A percentile compares a stretch with the other conserved stretches of the same genome.
These are phyloP conservation scores for Setophaga kirtlandii DNA, from an alignment of 2,113 vertebrate species.

Conservation along the genomic window DNA sequence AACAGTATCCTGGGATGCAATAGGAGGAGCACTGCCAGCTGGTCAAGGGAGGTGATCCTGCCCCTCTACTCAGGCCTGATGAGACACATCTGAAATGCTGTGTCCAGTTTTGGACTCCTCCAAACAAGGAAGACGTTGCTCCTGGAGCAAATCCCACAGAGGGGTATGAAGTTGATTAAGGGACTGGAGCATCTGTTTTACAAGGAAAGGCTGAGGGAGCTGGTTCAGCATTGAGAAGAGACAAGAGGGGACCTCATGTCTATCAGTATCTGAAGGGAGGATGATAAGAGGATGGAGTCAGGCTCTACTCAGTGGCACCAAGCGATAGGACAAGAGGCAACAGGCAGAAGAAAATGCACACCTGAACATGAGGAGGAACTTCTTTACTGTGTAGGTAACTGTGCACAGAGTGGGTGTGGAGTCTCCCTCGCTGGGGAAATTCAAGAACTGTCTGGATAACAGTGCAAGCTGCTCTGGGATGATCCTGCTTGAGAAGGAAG, in stretches of 20 bases:
- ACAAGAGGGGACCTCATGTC: neutral
- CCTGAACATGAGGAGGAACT: neutral
- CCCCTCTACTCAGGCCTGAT: too few relatives aligned
- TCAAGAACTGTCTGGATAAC: neutral
- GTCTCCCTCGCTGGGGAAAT: neutral
- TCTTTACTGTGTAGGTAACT: neutral
- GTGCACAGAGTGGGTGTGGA: neutral
- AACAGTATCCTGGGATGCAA: rapidly evolving
- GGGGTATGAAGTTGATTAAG: neutral
- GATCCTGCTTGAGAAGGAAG: neutral
- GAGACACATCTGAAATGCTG: neutral
- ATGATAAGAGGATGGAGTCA: neutral
- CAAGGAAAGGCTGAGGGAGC: neutral
- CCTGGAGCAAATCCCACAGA: neutral
- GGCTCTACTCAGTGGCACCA: neutral
- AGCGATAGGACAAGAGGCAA: neutral
- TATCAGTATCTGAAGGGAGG: neutral
- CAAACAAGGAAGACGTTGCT: neutral
- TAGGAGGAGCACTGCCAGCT: neutral
- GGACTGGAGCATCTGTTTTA: neutral
- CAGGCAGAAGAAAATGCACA: neutral
- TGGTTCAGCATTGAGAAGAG: neutral
- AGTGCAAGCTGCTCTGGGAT: neutral
- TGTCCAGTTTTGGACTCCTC: neutral
- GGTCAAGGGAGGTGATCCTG: neutral